Percentiles rank a stretch among this genome's conserved stretches.
These are phyloP conservation scores for Halictus ligatus DNA, from an alignment of 2,888 invertebrate species.

Conservation along the genomic window DNA sequence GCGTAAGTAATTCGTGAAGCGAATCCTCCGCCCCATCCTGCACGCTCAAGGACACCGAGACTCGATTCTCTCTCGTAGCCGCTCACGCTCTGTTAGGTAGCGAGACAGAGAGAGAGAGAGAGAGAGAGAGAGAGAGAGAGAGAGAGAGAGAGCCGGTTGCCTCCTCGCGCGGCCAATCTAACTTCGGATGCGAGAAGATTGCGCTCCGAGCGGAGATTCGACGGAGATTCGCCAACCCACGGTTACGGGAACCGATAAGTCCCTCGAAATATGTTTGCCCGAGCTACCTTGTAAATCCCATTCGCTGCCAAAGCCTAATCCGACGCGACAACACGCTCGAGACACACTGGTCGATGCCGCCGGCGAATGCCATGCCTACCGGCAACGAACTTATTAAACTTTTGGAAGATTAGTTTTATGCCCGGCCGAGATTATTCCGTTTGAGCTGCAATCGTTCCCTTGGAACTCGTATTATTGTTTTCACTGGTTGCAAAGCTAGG, in stretches of 20 bases:
- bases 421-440: neutral
- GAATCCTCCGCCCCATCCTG: slow-evolving; percentile 74
- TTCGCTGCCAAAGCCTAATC: slow-evolving; percentile 1
- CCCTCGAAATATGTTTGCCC: slow-evolving; percentile 4
- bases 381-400: neutral
- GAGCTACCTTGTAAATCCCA: neutral
- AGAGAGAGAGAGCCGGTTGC: too few species aligned
- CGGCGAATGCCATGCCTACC: neutral
- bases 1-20: slow-evolving; percentile 78
- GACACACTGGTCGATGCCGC: neutral
- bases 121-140: too few species aligned
- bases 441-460: neutral
- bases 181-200: slow-evolving; percentile 2
- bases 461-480: neutral
- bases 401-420: neutral
- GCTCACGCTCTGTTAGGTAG: neutral
- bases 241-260: neutral
- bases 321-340: neutral
- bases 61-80: slow-evolving; percentile 29
- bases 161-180: neutral
- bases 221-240: neutral
- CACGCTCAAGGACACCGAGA: slow-evolving; percentile 58
- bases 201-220: neutral
- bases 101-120: too few species aligned
- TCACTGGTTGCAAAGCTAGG: neutral